phyloP scores from a whole-genome alignment of 2,888 invertebrate species.

The Drosophila ezoana region DNA sequence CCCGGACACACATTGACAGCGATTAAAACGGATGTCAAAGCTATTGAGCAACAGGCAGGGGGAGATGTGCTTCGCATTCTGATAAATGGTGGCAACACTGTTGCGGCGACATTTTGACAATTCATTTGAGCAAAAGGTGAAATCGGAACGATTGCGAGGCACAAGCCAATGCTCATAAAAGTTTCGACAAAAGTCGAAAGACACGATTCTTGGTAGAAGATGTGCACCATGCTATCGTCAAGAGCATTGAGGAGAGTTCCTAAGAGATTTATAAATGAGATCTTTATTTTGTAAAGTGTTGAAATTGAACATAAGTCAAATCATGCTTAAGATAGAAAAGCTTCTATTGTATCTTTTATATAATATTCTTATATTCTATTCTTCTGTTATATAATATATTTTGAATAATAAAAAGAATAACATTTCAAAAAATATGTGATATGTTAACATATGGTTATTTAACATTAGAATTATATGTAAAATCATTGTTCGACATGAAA shows the following conservation, averaged over 20 bases:
- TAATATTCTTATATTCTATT: no score
- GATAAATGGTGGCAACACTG: conserved; percentile 1
- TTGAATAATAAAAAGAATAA: no score
- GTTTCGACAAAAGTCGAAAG: conserved; percentile 5
- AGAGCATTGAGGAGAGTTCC: background rate
- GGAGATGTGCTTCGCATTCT: background rate
- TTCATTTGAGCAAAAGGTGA: conserved; percentile 47
- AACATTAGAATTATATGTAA: no score
- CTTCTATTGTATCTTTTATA: no score
- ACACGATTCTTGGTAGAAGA: background rate
- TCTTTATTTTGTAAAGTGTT: no score
- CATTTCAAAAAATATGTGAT: no score
- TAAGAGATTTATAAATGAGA: background rate
- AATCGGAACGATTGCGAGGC: conserved; percentile 6
- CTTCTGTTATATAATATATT: no score
- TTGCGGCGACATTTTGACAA: conserved; percentile 40
- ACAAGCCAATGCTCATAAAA: conserved; percentile 40
- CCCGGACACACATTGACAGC: conserved; percentile 65
- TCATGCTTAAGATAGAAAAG: no score
- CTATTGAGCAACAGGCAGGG: conserved; percentile 39
- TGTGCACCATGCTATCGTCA: background rate
- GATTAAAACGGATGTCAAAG: conserved; percentile 69
- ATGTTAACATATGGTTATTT: no score
- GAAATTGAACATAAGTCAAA: no score
- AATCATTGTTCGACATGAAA: no score